phyloP scores from a whole-genome alignment of 2,888 invertebrate genomes.

The Emesis furor region DNA sequence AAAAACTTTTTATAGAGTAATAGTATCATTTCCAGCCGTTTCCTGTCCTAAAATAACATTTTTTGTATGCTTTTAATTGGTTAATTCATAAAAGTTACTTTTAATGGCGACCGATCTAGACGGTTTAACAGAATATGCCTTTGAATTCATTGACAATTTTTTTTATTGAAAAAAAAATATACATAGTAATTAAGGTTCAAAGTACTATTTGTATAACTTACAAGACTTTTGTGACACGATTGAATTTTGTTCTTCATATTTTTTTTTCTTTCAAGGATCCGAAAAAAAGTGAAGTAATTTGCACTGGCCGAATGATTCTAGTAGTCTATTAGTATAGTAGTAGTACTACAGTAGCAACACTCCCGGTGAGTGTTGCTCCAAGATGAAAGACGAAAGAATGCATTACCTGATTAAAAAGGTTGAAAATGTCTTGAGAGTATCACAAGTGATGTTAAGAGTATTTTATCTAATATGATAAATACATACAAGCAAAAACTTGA shows the following conservation, averaged over 20 bases:
- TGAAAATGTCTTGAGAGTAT: not conserved
- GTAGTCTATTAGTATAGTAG: constrained; percentile 15
- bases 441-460: constrained; percentile 16
- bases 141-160: not conserved
- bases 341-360: too few species aligned
- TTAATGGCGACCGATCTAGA: constrained; percentile 7
- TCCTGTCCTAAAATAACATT: constrained; percentile 6
- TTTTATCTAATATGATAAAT: constrained; percentile 24
- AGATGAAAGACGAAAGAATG: constrained; percentile 4
- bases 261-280: constrained; percentile 8
- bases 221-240: constrained; percentile 8
- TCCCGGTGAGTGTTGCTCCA: constrained; percentile 11
- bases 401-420: constrained; percentile 4
- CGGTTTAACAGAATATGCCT: constrained; percentile 10
- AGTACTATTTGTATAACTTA: not conserved
- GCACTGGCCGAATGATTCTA: not conserved
- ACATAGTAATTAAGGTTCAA: not conserved
- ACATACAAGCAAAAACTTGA: constrained; percentile 23
- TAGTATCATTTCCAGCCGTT: constrained; percentile 9
- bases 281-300: constrained; percentile 14
- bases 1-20: not conserved
- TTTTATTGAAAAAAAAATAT: not conserved
- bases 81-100: constrained; percentile 1
- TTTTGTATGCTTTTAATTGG: constrained; percentile 7
- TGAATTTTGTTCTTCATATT: not conserved